These are phyloP conservation scores for Carettochelys insculpta DNA, from an alignment of 2,113 vertebrate species.

Conservation along the genomic window DNA sequence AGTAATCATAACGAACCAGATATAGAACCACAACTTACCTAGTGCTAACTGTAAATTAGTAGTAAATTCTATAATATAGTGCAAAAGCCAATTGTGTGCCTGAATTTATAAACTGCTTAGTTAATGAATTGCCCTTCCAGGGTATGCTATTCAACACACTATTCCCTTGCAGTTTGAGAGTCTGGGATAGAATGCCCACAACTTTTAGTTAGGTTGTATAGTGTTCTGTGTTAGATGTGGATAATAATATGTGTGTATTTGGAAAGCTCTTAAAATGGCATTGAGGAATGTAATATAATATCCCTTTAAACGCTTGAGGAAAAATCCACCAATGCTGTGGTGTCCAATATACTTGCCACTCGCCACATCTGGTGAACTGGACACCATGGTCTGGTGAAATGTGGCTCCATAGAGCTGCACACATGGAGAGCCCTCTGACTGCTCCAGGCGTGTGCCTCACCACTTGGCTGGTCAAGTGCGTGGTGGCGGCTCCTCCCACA, in stretches of 20 bases:
- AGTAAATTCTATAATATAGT: not conserved
- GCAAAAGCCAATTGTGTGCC: not conserved
- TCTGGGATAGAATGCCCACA: not conserved
- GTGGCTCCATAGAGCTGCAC: too few relatives aligned
- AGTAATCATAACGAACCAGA: slow-evolving; percentile 13
- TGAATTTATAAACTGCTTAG: not conserved
- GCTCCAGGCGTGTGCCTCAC: too few relatives aligned
- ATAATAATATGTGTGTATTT: not conserved
- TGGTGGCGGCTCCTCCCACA: too few relatives aligned
- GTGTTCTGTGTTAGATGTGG: not conserved
- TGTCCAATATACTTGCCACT: too few relatives aligned
- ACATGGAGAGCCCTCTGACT: too few relatives aligned
- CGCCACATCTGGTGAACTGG: too few relatives aligned
- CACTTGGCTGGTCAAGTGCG: too few relatives aligned
- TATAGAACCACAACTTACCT: slow-evolving; percentile 9
- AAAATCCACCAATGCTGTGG: not conserved
- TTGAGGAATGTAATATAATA: not conserved
- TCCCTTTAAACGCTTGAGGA: not conserved
- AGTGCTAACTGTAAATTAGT: slow-evolving; percentile 1
- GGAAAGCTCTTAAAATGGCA: not conserved
- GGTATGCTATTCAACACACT: too few relatives aligned
- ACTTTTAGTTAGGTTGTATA: not conserved
- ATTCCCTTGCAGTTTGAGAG: not conserved
- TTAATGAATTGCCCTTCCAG: not conserved
- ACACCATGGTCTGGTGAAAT: too few relatives aligned